Conservation (phyloP, 2,888 invertebrate genomes). For the Sicus ferrugineus region DNA sequence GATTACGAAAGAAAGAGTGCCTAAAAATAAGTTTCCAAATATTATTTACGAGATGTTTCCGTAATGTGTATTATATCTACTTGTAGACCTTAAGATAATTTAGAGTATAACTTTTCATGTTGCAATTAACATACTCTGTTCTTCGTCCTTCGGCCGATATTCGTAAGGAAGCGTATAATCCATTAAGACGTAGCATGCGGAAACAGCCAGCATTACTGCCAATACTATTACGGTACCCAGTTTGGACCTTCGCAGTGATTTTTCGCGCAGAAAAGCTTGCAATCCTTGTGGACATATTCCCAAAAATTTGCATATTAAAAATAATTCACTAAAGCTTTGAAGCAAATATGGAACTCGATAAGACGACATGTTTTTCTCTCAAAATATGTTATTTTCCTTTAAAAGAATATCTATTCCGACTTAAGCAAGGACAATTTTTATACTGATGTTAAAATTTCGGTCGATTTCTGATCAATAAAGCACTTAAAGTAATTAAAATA, state of each 20-base stretch:
- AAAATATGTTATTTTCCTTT: too few relatives aligned
- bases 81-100: too few relatives aligned
- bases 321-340: slow-evolving; percentile 54
- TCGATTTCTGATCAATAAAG: neutral
- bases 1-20: slow-evolving; percentile 62
- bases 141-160: too few relatives aligned
- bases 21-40: slow-evolving; percentile 41
- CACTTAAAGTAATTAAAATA: slow-evolving; percentile 53
- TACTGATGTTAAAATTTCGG: neutral
- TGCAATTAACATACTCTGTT: too few relatives aligned
- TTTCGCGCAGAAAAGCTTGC: slow-evolving; percentile 49
- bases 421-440: too few relatives aligned
- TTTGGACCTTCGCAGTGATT: slow-evolving; percentile 54
- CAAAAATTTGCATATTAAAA: slow-evolving; percentile 58
- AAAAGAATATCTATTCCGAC: too few relatives aligned
- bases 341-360: slow-evolving; percentile 51
- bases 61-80: too few relatives aligned
- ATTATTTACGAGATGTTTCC: too few relatives aligned
- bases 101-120: too few relatives aligned
- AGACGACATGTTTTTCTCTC: slow-evolving; percentile 39
- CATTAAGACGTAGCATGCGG: slow-evolving; percentile 54
- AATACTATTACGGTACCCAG: slow-evolving; percentile 54
- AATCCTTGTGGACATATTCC: slow-evolving; percentile 60
- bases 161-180: neutral
- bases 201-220: slow-evolving; percentile 45